Base-by-base conservation (phyloP, 2,797 vertebrate genomes). In the Morus bassanus region DNA sequence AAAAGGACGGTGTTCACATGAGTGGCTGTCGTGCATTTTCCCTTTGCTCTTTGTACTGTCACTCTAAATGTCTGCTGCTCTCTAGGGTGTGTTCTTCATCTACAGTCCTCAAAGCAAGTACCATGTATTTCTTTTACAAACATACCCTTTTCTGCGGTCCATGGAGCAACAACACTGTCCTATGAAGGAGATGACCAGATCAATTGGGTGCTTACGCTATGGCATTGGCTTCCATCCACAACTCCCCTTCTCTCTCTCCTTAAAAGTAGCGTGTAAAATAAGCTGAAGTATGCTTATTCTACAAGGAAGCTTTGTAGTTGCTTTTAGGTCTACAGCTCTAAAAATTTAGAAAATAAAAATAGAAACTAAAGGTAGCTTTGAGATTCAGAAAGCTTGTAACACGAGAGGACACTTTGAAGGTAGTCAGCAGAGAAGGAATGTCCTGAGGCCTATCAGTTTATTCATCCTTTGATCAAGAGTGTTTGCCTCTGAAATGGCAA, bases 401-500 rank as follows among this genome's bases (percentile, higher is more conserved):
- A 54, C 0, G 0, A 86, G 76, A 85, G 35, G 65, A 92, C 25
- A 24, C 43, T 91, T 60, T 56, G 53, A 74, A 86, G 61, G 54
- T 31, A 78, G 46, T 45, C 4, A 28, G 61, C 2, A 0, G 33
- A 88, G 76, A 83, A 85, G 48, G 25, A 91, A 77, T 89, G 78
- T 96, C 87, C 76, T n/a, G 57, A n/a, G 78, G 74, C 46, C 25
- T 41, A 85, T 90, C 31, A 76, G 73, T 81, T 82, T 81, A 88
- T 85, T 89, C 79, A 65, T 85, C 60, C 86, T 95, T 94, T 95
- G 93, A 95, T 95, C 54, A 19, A 64, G 75, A 88, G n/a, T 35
- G 54, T 82, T 91, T 93, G 83, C 59, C 64, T 95, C 91, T 48
- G 70, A 95, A 96, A 89, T 94, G 94, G 83, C 95, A 88, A 94